phyloP scores from a whole-genome alignment of 92 coral and sea anemone genomes.

The Palythoa caribaeorum region DNA sequence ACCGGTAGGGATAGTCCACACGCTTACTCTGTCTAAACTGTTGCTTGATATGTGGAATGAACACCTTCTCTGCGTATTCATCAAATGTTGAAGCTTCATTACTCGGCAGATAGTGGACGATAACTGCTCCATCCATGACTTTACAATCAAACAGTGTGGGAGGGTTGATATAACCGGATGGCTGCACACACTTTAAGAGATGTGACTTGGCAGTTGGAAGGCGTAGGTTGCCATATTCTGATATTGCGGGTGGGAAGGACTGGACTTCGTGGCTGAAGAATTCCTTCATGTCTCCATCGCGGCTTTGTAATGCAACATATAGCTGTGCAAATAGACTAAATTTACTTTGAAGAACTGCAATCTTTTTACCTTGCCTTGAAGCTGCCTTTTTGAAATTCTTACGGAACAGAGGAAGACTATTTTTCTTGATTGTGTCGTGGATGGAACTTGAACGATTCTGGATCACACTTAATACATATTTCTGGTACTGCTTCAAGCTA shows the following conservation, averaged over 20 bases:
- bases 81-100: slow-evolving; percentile 62
- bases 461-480: too few species aligned
- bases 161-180: not conserved
- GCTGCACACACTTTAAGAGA: slow-evolving; percentile 37
- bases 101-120: slow-evolving; percentile 61
- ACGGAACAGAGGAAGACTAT: slow-evolving; percentile 60
- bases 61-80: slow-evolving; percentile 70
- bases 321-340: slow-evolving; percentile 67
- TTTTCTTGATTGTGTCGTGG: not conserved
- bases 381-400: slow-evolving; percentile 38
- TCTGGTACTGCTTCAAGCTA: too few species aligned
- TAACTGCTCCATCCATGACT: slow-evolving; percentile 68
- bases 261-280: slow-evolving; percentile 68
- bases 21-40: not conserved
- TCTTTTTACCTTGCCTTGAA: slow-evolving; percentile 56
- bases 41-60: slow-evolving; percentile 4
- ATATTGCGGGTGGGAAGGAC: slow-evolving; percentile 64
- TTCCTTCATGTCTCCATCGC: slow-evolving; percentile 60
- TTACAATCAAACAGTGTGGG: slow-evolving; percentile 63
- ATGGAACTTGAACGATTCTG: not conserved
- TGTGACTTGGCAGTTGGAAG: slow-evolving; percentile 61
- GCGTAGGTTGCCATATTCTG: slow-evolving; percentile 64
- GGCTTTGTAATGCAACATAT: slow-evolving; percentile 47
- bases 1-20: not conserved
- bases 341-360: slow-evolving; percentile 63